Base-by-base conservation (phyloP, 2,888 invertebrate genomes). In the Apodemia duryi region DNA sequence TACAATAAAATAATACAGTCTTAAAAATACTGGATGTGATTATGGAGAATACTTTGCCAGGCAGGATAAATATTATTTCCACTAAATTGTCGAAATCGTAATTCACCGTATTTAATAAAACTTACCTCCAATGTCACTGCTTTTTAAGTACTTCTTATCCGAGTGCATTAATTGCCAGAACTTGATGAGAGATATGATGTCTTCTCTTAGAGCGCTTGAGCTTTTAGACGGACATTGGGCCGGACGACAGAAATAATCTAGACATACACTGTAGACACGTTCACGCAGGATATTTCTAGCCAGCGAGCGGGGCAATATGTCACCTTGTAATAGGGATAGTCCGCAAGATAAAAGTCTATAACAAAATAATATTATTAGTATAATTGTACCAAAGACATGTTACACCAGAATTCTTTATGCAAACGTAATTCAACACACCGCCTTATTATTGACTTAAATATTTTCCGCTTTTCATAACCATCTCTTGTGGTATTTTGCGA, bases 121-220 rank as follows among this genome's bases (percentile, higher is more conserved):
- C 84, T 85, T 74, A 93, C 96, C 96, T 21, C 96, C 96, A 70
- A 97, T 95, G 77, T 96, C 96, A 67, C 95, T 96, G 63, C 95
- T 95, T 84, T 96, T 95, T 75, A 98, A 88, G 83, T 98, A 97
- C 82, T 98, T 98, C 88, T 97, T 98, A 78, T 98, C 98, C 1
- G 97, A 96, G 80, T 98, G 97, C 94, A 99, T 96, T 5, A 96
- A 94, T 81, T 98, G 97, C 99, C 99, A 99, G 90, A 99, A 99
- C 75, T 96, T 95, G 66, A 98, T 94, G 64, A 99, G 86, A 0
- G 96, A 95, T 51, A 95, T 93, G 71, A 99, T 97, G 77, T 99
- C 99, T 74, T 98, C 98, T 28, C 97, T 87, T 21, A 99, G 85
- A 6, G 95, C 95, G 1, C 95, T 93, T 0, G 95, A 93, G 46